Evolutionary conservation across 2,113 vertebrate species (phyloP).

Genomic region (Centropristis striata): DNA sequence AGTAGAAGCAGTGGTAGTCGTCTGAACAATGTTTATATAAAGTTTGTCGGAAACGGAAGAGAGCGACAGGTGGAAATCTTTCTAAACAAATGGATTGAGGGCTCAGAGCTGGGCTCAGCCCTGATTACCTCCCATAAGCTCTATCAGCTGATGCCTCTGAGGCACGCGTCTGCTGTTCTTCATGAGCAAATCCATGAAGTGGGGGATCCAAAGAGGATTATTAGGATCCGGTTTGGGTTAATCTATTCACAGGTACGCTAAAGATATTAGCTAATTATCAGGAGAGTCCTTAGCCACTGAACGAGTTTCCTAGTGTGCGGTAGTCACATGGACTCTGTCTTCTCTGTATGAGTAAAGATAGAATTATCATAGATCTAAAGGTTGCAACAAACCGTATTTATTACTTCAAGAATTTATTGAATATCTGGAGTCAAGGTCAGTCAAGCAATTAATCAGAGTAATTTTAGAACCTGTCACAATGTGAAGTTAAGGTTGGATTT

Average conservation of each 20-base stretch:
- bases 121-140: conserved; percentile 77
- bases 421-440: conserved; percentile 10
- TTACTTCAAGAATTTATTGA: not conserved
- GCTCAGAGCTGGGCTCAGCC: conserved; percentile 72
- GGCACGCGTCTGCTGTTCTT: conserved; percentile 52
- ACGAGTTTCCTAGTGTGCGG: not conserved
- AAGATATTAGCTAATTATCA: conserved; percentile 65
- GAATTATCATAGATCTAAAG: not conserved
- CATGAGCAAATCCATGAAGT: conserved; percentile 69
- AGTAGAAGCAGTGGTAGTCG: not conserved
- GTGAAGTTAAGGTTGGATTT: conserved; percentile 11
- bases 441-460: conserved; percentile 35
- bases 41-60: conserved; percentile 10
- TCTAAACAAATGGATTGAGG: conserved; percentile 77
- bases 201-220: conserved; percentile 68
- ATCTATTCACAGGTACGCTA: conserved; percentile 76
- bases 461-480: conserved; percentile 17
- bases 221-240: conserved; percentile 63
- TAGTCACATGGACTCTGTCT: conserved; percentile 13
- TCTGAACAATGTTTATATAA: conserved; percentile 3
- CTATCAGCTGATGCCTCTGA: conserved; percentile 61
- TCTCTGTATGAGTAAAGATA: not conserved
- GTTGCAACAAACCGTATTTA: not conserved
- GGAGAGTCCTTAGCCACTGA: conserved; percentile 29
- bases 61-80: conserved; percentile 71